Evolutionary conservation across 2,888 invertebrate genomes (phyloP), one percentile per base, ranked within the genome.

Genomic region (Acronicta psi): DNA sequence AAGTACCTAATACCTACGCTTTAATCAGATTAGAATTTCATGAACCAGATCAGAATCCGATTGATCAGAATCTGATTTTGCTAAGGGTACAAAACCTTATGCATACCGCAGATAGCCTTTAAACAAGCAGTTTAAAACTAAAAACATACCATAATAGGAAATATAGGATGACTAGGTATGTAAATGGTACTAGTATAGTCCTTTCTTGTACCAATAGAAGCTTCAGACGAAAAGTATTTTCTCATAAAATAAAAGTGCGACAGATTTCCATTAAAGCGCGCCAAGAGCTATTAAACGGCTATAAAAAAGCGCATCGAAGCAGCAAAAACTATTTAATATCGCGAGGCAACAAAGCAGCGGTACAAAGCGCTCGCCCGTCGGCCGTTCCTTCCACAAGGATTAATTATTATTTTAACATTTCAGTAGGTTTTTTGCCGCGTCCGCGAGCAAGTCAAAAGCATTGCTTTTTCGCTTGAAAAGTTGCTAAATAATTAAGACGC

Each of bases 331-430:
- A 93, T 93, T 93, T 94, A 93, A 93, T 93, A 93, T 89, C 86
- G 84, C 85, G 83, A 88, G 82, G 87, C 85, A 83, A 71, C 83
- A 88, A 90, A 92, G 74, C 90, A 85, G 77, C 85, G 85, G 78
- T 86, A 85, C 90, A 91, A 91, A 91, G 91, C 83, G 72, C 23
- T 60, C 61, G 59, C 41, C 58, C 54, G 67, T 44, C 64, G 82
- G 87, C 86, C 82, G 73, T 74, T 74, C 75, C 69, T 81, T 81
- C 84, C 83, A 77, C 84, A 83, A 89, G 92, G 93, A 94, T 94
- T 94, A 94, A 93, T 94, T 93, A 94, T 94, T 93, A 94, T 93
- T 94, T 93, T 93, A 93, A 90, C 89, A 85, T 93, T 90, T 90
- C 86, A 79, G 83, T 86, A 81, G 84, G 84, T 92, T 93, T 94